Base-by-base conservation (phyloP, 1,140 invertebrate genomes). In the Penaeus vannamei region DNA sequence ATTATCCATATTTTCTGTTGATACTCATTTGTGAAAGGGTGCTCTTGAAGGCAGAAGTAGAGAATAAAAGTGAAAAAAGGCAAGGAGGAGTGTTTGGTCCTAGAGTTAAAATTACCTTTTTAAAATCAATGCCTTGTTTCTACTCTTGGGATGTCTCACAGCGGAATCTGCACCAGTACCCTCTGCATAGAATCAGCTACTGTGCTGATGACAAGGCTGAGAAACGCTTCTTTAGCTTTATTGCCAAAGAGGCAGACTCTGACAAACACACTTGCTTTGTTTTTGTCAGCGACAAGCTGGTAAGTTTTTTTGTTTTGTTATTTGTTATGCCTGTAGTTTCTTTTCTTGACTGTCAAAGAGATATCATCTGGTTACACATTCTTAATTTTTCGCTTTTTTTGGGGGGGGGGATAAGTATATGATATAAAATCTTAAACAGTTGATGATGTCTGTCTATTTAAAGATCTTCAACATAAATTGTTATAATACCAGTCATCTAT, bases 141-240 rank as follows among this genome's bases (percentile, higher is more conserved):
- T 77, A n/a, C n/a, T 46, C 84, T 59, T 86, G 89, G 76, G 92
- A 92, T 90, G 26, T 89, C 91, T 93, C 93, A 59, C 93, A 95
- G 95, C 94, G 94, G 92, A 97, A 98, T 79, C 94, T 98, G 92
- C 96, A 98, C 93, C 98, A 99, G 93, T 99, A 98, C 93, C 98
- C 98, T 0, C 93, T 99, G n/a, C 98, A 99, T 93, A 95, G 98
- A 93, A 99, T 99, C 93, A 99, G 98, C 0, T 99, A 99, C 93
- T 99, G 98, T 94, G 98, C 98, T 12, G 98, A 99, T 93, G 98
- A 99, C 93, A 99, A 99, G 93, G 97, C 97, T 66, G 98, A 98
- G 85, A 99, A 99, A 92, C 97, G 97, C 91, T 99, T 98, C 94
- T 99, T 99, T 93, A 97, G 96, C 92, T 99, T 99, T 93, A 99